A percentile compares a stretch with the other conserved stretches of the same genome.
Evolutionary conservation across 2,888 invertebrate species (phyloP).

Genomic region (Amiota mariae): DNA sequence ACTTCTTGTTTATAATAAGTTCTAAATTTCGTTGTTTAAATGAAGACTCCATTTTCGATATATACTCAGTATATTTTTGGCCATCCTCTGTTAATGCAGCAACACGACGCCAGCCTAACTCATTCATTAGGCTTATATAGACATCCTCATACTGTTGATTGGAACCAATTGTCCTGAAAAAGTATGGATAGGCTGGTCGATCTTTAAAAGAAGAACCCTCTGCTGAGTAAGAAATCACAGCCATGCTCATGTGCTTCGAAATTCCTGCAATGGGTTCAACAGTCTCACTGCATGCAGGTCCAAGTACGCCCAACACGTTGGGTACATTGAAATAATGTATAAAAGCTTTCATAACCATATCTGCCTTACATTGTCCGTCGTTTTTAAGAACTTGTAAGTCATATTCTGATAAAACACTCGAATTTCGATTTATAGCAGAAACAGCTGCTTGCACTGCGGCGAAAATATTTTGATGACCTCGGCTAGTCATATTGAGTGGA

Average conservation of each 20-base stretch:
- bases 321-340: constrained; percentile 78
- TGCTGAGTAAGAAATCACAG: constrained; percentile 85
- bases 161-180: constrained; percentile 86
- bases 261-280: constrained; percentile 86
- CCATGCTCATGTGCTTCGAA: constrained; percentile 81
- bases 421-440: constrained; percentile 78
- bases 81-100: constrained; percentile 87
- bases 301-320: constrained; percentile 81
- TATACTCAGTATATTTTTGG: constrained; percentile 85
- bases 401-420: constrained; percentile 77
- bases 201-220: constrained; percentile 84
- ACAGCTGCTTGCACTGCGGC: constrained; percentile 79
- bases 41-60: constrained; percentile 80
- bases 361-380: constrained; percentile 82
- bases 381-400: constrained; percentile 76
- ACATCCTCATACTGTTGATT: constrained; percentile 79
- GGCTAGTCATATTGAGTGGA: constrained; percentile 77
- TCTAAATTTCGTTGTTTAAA: constrained; percentile 78
- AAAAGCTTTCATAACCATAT: constrained; percentile 83
- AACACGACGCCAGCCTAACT: constrained; percentile 80
- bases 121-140: constrained; percentile 78
- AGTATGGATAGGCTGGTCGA: constrained; percentile 82
- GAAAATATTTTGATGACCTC: constrained; percentile 75
- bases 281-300: constrained; percentile 87
- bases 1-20: constrained; percentile 81